A percentile compares a stretch with the other conserved stretches of the same genome.
Conservation (phyloP, 1,140 invertebrate genomes). For the Bombus cullumanus region DNA sequence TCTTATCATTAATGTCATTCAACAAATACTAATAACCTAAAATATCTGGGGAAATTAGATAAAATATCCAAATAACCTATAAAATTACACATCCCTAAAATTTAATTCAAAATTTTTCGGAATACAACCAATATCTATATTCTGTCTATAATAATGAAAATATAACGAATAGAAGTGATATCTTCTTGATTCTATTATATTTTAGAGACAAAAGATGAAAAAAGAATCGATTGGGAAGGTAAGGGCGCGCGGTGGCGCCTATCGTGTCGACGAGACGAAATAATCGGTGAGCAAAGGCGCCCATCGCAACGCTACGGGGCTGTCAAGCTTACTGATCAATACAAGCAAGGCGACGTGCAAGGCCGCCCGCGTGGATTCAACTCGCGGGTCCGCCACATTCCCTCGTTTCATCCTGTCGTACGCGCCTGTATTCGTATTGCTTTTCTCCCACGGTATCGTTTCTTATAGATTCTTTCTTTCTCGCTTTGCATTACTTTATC, state of each 20-base stretch:
- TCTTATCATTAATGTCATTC: background rate
- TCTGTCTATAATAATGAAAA: background rate
- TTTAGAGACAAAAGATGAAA: background rate
- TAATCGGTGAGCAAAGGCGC: constrained; percentile 61
- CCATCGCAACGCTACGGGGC: constrained; percentile 71
- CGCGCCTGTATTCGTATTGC: constrained; percentile 31
- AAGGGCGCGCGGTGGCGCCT: constrained; percentile 9
- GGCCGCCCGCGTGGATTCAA: constrained; percentile 78
- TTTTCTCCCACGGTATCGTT: constrained; percentile 33
- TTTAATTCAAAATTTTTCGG: background rate
- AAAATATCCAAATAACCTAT: background rate
- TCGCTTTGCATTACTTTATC: constrained; percentile 11
- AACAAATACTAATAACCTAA: background rate
- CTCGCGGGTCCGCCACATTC: constrained; percentile 68
- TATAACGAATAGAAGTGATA: background rate
- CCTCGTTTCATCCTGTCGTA: constrained; percentile 59
- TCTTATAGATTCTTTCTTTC: constrained; percentile 25
- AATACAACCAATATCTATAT: background rate
- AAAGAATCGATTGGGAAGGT: background rate
- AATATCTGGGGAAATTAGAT: background rate
- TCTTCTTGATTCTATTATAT: background rate
- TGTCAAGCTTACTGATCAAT: constrained; percentile 81
- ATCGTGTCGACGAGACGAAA: constrained; percentile 35
- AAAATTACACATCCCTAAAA: background rate
- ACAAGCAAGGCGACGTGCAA: constrained; percentile 81